Evolutionary conservation across 2,888 invertebrate species (phyloP).

Genomic region (Napeogenes sylphis): DNA sequence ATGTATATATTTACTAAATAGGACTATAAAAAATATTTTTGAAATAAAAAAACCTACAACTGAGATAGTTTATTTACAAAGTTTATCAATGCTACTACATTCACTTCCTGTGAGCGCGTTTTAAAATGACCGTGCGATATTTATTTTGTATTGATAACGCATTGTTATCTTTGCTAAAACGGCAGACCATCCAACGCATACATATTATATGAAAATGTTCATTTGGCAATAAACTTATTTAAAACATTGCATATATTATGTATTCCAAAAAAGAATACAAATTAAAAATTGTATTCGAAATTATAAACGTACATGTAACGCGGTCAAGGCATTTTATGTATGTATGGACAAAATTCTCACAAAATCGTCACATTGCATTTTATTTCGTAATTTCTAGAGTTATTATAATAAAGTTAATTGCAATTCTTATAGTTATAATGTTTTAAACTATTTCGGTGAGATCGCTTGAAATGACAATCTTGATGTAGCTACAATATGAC

Average conservation of each 20-base stretch:
- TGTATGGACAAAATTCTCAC: slow-evolving; percentile 27
- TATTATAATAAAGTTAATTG: slow-evolving; percentile 24
- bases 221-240: no score
- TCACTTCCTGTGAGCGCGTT: slow-evolving; percentile 26
- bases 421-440: slow-evolving; percentile 21
- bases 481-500: no score
- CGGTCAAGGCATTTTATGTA: slow-evolving; percentile 24
- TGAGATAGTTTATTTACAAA: not conserved
- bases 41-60: not conserved
- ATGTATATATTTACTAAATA: no score
- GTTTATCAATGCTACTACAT: slow-evolving; percentile 20
- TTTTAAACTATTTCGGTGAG: not conserved
- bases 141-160: slow-evolving; percentile 13
- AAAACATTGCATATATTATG: no score
- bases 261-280: slow-evolving; percentile 2
- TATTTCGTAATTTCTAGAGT: slow-evolving; percentile 22
- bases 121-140: slow-evolving; percentile 15
- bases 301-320: slow-evolving; percentile 6
- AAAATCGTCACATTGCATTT: slow-evolving; percentile 27
- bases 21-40: not conserved
- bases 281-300: slow-evolving; percentile 3
- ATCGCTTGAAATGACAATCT: no score
- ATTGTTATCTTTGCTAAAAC: slow-evolving; percentile 21
- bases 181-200: not conserved
- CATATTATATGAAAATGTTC: no score